Evolutionary conservation across 2,797 vertebrate genomes (phyloP), one percentile per base, ranked within the genome.

Genomic region (Gymnoscopelus braueri): DNA sequence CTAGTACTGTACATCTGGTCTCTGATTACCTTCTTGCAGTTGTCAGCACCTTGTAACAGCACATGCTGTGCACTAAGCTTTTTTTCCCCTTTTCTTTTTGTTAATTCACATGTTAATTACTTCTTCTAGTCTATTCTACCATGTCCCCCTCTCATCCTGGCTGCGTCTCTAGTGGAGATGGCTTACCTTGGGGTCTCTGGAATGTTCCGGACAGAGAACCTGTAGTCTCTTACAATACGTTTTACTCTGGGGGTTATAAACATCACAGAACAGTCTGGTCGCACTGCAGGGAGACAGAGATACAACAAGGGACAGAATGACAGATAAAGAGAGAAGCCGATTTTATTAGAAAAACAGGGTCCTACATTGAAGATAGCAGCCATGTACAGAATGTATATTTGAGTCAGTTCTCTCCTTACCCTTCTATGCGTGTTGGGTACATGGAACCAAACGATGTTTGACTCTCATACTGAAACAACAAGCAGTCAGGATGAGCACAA

Each of bases 371-470:
- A 44, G 39, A 9, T 44, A 44, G 9, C 39, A 44, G 39, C 39
- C 39, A 44, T 44, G 39, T 44, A 44, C 39, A 44, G 8, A 44
- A 44, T 44, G 39, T 44, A 44, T 10, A 44, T 44, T 44, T 44
- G 39, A 44, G 39, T 44, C 39, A 2, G 9, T 44, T 44, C 39
- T 10, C 39, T 14, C 65, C 95, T 95, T 84, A 97, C 96, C 96
- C 96, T 81, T 97, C 96, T 44, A 97, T 97, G 58, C 96, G 94
- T 62, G 96, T 97, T 23, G 96, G 96, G 84, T 97, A 97, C 96
- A 97, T 97, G 75, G 96, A 97, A 44, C 96, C 96, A 69, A 97
- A 97, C 0, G 96, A 97, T 0, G 96, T 97, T 90, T 97, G 96
- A 87, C 96, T 97, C 84, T 97, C 96, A 35, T 97, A 96, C 96